Evolutionary conservation across 2,888 invertebrate genomes (phyloP).

Genomic region (Eupithecia dodoneata): DNA sequence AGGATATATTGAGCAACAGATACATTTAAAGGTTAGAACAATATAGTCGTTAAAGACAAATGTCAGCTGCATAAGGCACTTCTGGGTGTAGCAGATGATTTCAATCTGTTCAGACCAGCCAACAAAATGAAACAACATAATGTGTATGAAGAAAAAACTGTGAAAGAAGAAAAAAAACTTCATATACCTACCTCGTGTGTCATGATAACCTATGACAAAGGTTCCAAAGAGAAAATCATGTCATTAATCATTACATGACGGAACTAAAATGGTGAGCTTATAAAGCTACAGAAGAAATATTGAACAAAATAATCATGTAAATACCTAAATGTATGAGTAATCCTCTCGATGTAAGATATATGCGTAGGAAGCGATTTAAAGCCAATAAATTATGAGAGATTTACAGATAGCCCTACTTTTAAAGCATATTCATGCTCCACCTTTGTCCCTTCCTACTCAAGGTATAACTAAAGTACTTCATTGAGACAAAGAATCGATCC

Average conservation of each 20-base stretch:
- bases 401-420: slow-evolving; percentile 47
- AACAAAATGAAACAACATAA: not conserved
- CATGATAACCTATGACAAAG: slow-evolving; percentile 10
- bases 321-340: slow-evolving; percentile 45
- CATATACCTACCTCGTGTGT: not conserved
- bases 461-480: slow-evolving; percentile 2
- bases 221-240: slow-evolving; percentile 25
- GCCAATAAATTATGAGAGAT: slow-evolving; percentile 48
- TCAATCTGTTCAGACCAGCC: not conserved
- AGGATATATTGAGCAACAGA: slow-evolving; percentile 12
- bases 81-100: slow-evolving; percentile 1
- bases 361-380: slow-evolving; percentile 48
- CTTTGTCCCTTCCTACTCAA: slow-evolving; percentile 42
- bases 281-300: slow-evolving; percentile 30
- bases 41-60: slow-evolving; percentile 12
- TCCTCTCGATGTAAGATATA: slow-evolving; percentile 39
- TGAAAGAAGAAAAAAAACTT: not conserved
- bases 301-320: slow-evolving; percentile 33
- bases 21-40: slow-evolving; percentile 14
- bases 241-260: slow-evolving; percentile 29
- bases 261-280: slow-evolving; percentile 24
- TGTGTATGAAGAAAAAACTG: not conserved
- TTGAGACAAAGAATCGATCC: not conserved
- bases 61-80: slow-evolving; percentile 10
- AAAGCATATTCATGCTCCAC: slow-evolving; percentile 39